These are phyloP conservation scores for Drosophila demipolita DNA, from an alignment of 2,888 invertebrate species.

Conservation along the genomic window DNA sequence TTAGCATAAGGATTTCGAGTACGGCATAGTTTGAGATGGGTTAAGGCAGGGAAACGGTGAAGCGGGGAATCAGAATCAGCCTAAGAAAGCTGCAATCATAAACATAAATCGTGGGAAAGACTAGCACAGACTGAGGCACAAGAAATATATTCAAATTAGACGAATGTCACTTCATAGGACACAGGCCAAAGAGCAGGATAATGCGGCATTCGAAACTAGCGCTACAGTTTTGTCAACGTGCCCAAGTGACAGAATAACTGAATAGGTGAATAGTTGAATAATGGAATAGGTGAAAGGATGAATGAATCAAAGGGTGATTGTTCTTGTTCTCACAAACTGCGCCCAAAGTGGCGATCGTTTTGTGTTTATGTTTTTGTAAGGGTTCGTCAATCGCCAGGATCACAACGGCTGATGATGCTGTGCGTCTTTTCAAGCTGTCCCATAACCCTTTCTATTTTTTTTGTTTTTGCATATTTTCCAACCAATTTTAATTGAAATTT, in stretches of 20 bases:
- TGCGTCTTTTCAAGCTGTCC: slow-evolving; percentile 69
- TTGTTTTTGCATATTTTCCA: slow-evolving; percentile 54
- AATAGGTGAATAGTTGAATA: slow-evolving; percentile 32
- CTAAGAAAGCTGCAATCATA: slow-evolving; percentile 57
- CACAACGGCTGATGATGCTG: slow-evolving; percentile 45
- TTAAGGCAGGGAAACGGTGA: slow-evolving; percentile 23
- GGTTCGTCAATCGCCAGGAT: slow-evolving; percentile 39
- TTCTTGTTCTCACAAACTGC: slow-evolving; percentile 62
- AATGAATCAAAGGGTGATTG: slow-evolving; percentile 69
- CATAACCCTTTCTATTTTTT: slow-evolving; percentile 52
- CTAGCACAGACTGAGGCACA: slow-evolving; percentile 9
- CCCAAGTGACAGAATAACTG: slow-evolving; percentile 24
- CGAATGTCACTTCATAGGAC: slow-evolving; percentile 71
- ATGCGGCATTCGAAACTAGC: slow-evolving; percentile 61
- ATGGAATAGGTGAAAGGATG: slow-evolving; percentile 27
- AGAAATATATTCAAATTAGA: slow-evolving; percentile 73
- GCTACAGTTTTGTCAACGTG: slow-evolving; percentile 71
- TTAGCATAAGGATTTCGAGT: slow-evolving; percentile 71
- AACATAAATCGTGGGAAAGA: slow-evolving; percentile 74
- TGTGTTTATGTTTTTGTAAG: slow-evolving; percentile 42
- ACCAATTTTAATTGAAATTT: slow-evolving; percentile 70
- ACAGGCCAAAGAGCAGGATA: slow-evolving; percentile 51
- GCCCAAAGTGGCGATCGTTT: slow-evolving; percentile 75
- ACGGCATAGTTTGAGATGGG: slow-evolving; percentile 58
- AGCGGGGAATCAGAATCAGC: slow-evolving; percentile 5